A percentile compares a stretch with the other conserved stretches of the same genome.
Evolutionary conservation across 2,888 invertebrate species (phyloP).

Genomic region (Nomada fabriciana): DNA sequence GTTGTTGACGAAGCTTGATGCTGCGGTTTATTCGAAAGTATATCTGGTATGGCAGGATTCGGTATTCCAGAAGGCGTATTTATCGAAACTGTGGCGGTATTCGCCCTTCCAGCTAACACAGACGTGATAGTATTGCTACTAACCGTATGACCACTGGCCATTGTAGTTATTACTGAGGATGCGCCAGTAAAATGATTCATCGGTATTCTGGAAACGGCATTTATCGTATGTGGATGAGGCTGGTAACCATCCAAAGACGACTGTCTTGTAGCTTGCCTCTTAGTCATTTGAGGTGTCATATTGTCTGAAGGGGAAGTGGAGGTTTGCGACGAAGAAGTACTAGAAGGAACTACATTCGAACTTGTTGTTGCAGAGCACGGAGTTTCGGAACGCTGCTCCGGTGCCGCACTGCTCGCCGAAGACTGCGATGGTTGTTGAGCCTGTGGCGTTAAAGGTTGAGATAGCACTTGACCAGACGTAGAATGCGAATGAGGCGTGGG

Average conservation of each 20-base stretch:
- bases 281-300: conserved; percentile 60
- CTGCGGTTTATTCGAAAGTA: conserved; percentile 81
- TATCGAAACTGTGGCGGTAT: conserved; percentile 91
- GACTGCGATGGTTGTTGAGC: conserved; percentile 77
- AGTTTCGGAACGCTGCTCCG: conserved; percentile 77
- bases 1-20: conserved; percentile 82
- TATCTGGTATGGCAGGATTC: conserved; percentile 82
- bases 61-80: conserved; percentile 87
- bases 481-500: conserved; percentile 80
- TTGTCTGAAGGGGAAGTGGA: conserved; percentile 63
- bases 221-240: conserved; percentile 81
- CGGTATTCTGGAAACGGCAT: conserved; percentile 72
- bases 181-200: conserved; percentile 75
- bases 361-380: conserved; percentile 74
- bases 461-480: conserved; percentile 65
- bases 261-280: conserved; percentile 81
- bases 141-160: conserved; percentile 91
- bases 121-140: conserved; percentile 93
- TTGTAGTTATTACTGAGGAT: conserved; percentile 86
- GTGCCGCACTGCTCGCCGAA: conserved; percentile 59
- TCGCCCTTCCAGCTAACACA: conserved; percentile 90
- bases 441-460: conserved; percentile 71
- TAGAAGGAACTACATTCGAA: conserved; percentile 73
- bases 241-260: conserved; percentile 80
- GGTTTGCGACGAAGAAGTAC: conserved; percentile 74